phyloP scores from a whole-genome alignment of 2,113 vertebrate genomes.

The Sitta europaea region DNA sequence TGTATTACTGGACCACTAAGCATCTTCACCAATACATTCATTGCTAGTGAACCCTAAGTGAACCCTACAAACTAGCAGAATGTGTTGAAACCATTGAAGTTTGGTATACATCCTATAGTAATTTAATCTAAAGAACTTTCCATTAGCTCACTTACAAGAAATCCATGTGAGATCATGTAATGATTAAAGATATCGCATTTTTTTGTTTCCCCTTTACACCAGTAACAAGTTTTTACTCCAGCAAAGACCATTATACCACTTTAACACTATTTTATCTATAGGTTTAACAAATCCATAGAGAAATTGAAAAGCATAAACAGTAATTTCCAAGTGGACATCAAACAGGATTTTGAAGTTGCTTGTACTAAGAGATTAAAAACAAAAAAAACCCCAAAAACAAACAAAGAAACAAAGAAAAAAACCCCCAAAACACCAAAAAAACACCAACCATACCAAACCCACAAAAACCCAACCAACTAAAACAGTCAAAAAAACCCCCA shows the following conservation, averaged over 20 bases:
- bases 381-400: no score
- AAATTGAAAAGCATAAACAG: neutral
- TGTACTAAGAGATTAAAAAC: neutral
- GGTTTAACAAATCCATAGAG: neutral
- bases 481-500: neutral
- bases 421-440: no score
- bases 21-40: neutral
- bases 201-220: neutral
- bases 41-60: neutral
- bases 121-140: neutral
- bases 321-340: neutral
- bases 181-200: neutral
- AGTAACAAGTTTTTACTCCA: neutral
- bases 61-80: neutral
- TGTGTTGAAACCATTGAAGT: neutral
- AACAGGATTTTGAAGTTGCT: neutral
- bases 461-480: neutral
- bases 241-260: neutral
- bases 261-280: neutral
- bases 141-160: neutral
- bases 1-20: neutral
- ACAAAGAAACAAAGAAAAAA: neutral
- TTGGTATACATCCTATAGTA: neutral
- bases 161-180: neutral
- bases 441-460: no score